These are phyloP conservation scores for Alligator sinensis DNA, from an alignment of 2,113 vertebrate species.

Conservation along the genomic window DNA sequence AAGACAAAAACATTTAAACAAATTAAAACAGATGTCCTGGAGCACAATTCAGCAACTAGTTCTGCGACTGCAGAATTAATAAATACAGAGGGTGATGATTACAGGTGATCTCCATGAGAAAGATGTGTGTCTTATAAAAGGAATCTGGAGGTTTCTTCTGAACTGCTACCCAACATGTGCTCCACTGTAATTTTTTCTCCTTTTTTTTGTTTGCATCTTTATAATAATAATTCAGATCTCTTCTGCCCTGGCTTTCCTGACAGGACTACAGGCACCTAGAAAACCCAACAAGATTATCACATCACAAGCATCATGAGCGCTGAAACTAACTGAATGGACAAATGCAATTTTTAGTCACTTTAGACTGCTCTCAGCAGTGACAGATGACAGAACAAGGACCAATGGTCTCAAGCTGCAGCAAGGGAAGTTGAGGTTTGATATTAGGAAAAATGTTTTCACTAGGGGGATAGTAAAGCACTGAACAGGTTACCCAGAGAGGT, in stretches of 20 bases:
- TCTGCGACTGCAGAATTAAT: not conserved
- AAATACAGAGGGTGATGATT: not conserved
- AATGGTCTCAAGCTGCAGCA: too few relatives aligned
- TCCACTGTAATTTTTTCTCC: not conserved
- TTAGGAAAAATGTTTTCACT: too few relatives aligned
- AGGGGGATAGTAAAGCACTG: too few relatives aligned
- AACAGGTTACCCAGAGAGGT: too few relatives aligned
- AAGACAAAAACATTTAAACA: not conserved
- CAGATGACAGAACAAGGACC: too few relatives aligned
- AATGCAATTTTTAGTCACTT: not conserved
- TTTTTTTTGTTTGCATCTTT: not conserved
- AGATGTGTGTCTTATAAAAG: not conserved
- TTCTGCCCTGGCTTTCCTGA: not conserved
- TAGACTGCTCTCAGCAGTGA: too few relatives aligned
- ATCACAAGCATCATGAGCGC: not conserved
- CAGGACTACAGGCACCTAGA: not conserved
- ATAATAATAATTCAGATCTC: not conserved
- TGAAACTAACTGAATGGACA: not conserved
- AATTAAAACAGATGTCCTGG: not conserved
- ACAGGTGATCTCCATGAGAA: not conserved
- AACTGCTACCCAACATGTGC: not conserved
- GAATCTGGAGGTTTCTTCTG: not conserved
- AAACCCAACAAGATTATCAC: not conserved
- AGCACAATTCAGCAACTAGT: not conserved
- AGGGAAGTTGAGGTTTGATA: too few relatives aligned